phyloP scores from a whole-genome alignment of 1,140 invertebrate species.

The Euwallacea fornicatus region DNA sequence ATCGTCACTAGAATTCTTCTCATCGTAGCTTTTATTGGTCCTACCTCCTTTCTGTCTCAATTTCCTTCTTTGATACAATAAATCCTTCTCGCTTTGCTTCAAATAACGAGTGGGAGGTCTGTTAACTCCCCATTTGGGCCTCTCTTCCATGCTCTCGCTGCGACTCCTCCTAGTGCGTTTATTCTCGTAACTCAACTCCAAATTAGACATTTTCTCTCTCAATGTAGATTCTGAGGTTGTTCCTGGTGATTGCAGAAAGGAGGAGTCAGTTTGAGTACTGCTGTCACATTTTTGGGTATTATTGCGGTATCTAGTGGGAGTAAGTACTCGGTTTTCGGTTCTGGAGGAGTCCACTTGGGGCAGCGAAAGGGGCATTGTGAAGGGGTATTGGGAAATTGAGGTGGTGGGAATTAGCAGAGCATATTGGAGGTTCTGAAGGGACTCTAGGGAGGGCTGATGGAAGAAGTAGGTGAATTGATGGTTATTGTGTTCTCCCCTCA shows the following conservation, averaged over 20 bases:
- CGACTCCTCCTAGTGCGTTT: conserved; percentile 57
- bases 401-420: conserved; percentile 59
- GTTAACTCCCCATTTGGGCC: conserved; percentile 70
- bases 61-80: conserved; percentile 69
- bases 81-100: conserved; percentile 77
- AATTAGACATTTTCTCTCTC: conserved; percentile 48
- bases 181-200: conserved; percentile 47
- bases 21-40: conserved; percentile 50
- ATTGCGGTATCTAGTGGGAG: conserved; percentile 62
- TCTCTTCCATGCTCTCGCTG: conserved; percentile 59
- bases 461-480: conserved; percentile 47
- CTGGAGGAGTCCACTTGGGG: conserved; percentile 31
- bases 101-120: conserved; percentile 70
- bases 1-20: conserved; percentile 61
- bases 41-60: conserved; percentile 58
- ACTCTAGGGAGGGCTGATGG: conserved; percentile 54
- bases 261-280: conserved; percentile 68
- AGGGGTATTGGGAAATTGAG: conserved; percentile 39
- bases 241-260: conserved; percentile 15
- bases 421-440: conserved; percentile 55
- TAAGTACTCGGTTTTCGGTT: conserved; percentile 60
- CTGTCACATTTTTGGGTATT: conserved; percentile 60
- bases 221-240: conserved; percentile 44
- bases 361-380: conserved; percentile 41
- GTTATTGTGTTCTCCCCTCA: conserved; percentile 16